Percentiles rank a stretch among this genome's conserved stretches.
Evolutionary conservation across 2,113 vertebrate genomes (phyloP).

Genomic region (Carassius auratus): DNA sequence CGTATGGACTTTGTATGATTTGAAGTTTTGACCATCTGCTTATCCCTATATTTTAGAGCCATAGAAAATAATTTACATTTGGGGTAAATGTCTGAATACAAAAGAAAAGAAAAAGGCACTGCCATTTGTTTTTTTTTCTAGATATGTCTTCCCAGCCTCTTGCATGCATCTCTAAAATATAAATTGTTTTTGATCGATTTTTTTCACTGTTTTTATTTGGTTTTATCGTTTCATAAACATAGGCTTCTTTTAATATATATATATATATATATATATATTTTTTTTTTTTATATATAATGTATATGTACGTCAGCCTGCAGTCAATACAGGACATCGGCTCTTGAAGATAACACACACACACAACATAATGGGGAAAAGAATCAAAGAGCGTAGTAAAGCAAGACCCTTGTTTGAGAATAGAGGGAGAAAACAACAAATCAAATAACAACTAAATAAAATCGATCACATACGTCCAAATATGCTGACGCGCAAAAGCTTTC

Average conservation of each 20-base stretch:
- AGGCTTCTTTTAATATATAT: no score
- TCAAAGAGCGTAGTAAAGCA: constrained; percentile 72
- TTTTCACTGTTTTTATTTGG: no score
- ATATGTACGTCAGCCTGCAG: constrained; percentile 86
- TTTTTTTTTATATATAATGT: constrained; percentile 70
- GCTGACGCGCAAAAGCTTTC: constrained; percentile 60
- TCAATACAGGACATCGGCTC: constrained; percentile 88
- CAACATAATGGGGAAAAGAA: not conserved
- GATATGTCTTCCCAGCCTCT: constrained; percentile 84
- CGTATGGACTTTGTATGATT: constrained; percentile 37
- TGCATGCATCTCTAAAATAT: constrained; percentile 84
- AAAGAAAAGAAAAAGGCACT: constrained; percentile 88
- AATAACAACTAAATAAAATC: not conserved
- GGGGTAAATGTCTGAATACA: constrained; percentile 79
- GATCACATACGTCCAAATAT: constrained; percentile 34
- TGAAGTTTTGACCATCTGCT: constrained; percentile 46
- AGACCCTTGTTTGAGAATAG: constrained; percentile 58
- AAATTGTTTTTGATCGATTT: constrained; percentile 62
- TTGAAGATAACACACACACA: constrained; percentile 66
- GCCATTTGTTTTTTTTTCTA: constrained; percentile 88
- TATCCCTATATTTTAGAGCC: constrained; percentile 66
- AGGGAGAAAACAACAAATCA: constrained; percentile 1
- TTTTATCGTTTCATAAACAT: no score
- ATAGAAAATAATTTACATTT: constrained; percentile 81
- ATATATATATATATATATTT: constrained; percentile 65